Conservation (phyloP, 2,113 vertebrate species). For the Chaetorhynchus papuensis region DNA sequence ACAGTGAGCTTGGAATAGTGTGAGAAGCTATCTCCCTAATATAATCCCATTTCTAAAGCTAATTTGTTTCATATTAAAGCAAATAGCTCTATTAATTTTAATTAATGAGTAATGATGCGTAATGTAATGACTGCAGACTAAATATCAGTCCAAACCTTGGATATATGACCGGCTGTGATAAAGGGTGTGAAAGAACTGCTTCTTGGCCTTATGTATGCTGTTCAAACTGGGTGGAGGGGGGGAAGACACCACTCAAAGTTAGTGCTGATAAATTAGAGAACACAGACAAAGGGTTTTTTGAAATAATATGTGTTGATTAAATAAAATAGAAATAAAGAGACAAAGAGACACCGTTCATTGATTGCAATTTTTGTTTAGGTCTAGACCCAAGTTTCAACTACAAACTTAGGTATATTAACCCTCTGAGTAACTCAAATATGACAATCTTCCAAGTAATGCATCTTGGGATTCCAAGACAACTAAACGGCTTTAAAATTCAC, state of each 20-base stretch:
- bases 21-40: not conserved
- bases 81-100: slow-evolving; percentile 30
- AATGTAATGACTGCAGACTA: not conserved
- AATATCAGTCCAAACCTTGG: not conserved
- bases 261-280: not conserved
- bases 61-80: slow-evolving; percentile 13
- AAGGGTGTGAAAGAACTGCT: not conserved
- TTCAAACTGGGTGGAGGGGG: not conserved
- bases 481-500: not conserved
- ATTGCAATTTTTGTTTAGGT: not conserved
- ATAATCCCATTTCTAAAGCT: not conserved
- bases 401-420: not conserved
- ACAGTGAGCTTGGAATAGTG: not conserved
- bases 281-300: not conserved
- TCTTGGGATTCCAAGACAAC: not conserved
- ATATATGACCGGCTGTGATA: not conserved
- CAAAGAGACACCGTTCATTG: not conserved
- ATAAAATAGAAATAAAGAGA: not conserved
- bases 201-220: not conserved
- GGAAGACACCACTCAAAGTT: not conserved
- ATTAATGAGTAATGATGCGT: not conserved
- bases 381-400: not conserved
- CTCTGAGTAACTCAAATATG: not conserved
- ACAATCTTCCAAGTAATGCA: not conserved
- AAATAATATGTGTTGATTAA: not conserved